Evolutionary conservation across 2,113 vertebrate species (phyloP), one percentile per base, ranked within the genome.

Genomic region (Hyaena hyaena): DNA sequence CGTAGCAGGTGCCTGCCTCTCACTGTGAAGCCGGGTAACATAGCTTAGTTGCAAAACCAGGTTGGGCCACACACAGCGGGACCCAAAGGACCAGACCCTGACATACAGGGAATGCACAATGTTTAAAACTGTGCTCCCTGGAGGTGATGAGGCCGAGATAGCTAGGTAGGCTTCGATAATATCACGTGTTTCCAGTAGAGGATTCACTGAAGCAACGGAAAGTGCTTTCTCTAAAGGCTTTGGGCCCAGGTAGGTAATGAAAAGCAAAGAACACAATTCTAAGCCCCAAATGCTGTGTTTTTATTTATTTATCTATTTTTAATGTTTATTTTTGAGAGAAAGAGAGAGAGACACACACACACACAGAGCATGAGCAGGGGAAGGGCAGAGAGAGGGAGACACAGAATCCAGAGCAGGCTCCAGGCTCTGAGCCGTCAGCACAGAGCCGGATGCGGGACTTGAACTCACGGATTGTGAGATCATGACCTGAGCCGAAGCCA

Each of bases 1-100:
- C 21, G 39, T 61, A 96, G 28, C 2, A 86, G n/a, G 66, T 68
- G n/a, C n/a, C 7, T 68, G 76, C 63, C 43, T 28, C 50, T 50
- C 28, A 66, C 0, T 0, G 12, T 7, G 28, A 0, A 0, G 26
- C 87, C 35, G 10, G 93, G 33, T 23, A 53, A 31, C 73, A 33
- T 1, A 23, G 15, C 16, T 76, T 81, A 82, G 94, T 86, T 96
- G 61, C 28, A 61, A 81, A 26, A 9, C 8, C 5, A 94, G 55
- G 15, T 63, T 8, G 10, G 39, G 39, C n/a, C 33, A 16, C 31
- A 28, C 33, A 24, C 16, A 58, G 3, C 0, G 0, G 26, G 21
- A 90, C 16, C 48, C n/a, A 53, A 31, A 39, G 93, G 10, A 5
- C 31, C 24, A 83, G 76, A 73, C 4, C 4, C 45, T 26, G 1